These are phyloP conservation scores for Phallusia fumigata DNA, from an alignment of 23 tunicate genomes.

Conservation along the genomic window DNA sequence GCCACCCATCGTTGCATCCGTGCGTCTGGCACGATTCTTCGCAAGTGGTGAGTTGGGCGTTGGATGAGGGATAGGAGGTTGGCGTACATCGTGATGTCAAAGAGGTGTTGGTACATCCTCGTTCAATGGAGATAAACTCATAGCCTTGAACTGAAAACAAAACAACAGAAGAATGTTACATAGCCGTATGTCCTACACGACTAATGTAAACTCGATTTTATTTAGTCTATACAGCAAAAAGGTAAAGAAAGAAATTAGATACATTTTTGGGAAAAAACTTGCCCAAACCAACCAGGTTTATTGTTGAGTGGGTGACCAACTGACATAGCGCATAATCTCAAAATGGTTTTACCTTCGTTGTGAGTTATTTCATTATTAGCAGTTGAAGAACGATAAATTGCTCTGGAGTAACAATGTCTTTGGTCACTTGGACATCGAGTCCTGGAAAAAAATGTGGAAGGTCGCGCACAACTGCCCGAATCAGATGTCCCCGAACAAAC, in stretches of 20 bases:
- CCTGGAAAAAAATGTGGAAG: background rate
- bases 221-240: too few relatives aligned
- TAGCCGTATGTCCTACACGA: too few relatives aligned
- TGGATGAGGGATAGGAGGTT: background rate
- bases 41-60: background rate
- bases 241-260: too few relatives aligned
- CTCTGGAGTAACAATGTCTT: background rate
- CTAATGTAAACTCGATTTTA: too few relatives aligned
- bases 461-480: background rate
- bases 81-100: background rate
- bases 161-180: too few relatives aligned
- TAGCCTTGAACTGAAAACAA: background rate
- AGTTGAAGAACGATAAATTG: background rate
- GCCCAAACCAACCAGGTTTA: too few relatives aligned
- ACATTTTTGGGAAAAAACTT: too few relatives aligned
- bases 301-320: too few relatives aligned
- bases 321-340: too few relatives aligned
- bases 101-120: background rate
- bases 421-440: background rate
- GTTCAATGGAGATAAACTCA: background rate
- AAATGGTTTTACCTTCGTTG: background rate
- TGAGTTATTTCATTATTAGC: background rate
- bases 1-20: conserved; percentile 2
- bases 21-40: background rate
- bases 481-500: background rate